Base-by-base conservation (phyloP, 1,140 invertebrate species). In the Drosophila subobscura region DNA sequence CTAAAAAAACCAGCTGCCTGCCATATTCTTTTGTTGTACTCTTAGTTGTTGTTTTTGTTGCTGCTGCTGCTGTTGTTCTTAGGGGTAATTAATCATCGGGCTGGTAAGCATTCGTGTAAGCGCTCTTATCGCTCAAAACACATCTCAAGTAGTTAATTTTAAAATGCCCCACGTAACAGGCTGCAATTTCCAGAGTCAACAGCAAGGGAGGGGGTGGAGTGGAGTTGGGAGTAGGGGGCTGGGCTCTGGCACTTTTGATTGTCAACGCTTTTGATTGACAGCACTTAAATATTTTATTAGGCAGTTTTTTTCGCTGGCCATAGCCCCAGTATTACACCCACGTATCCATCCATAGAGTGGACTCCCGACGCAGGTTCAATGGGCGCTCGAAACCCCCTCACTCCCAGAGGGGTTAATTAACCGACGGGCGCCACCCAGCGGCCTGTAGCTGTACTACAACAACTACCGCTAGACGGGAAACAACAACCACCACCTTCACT, bases 81-180 rank as follows among this genome's bases (percentile, higher is more conserved):
- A 3, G 40, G 54, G 68, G 73, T 85, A 85, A 86, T 86, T 86
- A 86, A 86, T 86, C 81, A 86, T 86, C 78, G 47, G 83, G 70
- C 77, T 88, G 78, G 70, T 86, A 86, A 88, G 81, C 81, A 86
- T 86, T 86, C 81, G 81, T 86, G 81, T 86, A 86, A 88, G 83
- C 65, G 74, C 83, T 73, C 83, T 86, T 86, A 86, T 88, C 81
- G 77, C 70, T 47, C 46, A 67, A 80, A 86, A 86, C 83, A 86
- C 77, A 86, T 86, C 81, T 70, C 58, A 81, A 88, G 83, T 88
- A 88, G 81, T 86, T 86, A 86, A 86, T 86, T 86, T 86, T 71
- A 77, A 81, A 81, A 86, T 86, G 72, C 73, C 70, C 77, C 47
- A 68, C 70, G 81, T 80, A 84, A 80, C 77, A 68, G 72, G 66